Base-by-base conservation (phyloP, 2,888 invertebrate species). In the Catocala nupta region DNA sequence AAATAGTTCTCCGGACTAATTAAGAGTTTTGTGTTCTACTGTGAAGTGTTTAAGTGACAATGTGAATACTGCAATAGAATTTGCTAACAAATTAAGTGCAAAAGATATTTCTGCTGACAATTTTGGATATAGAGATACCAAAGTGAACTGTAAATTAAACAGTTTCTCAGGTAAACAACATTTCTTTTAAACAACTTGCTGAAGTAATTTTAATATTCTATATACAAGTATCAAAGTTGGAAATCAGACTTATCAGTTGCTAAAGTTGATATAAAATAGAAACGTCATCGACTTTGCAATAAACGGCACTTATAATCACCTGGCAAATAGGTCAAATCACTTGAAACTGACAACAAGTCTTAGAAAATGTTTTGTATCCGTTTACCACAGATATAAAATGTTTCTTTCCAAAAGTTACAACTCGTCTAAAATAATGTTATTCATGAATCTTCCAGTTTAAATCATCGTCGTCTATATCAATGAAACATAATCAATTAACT, bases 31-130 rank as follows among this genome's bases (percentile, higher is more conserved):
- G 59, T 59, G 65, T 49, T 47, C 58, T 36, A 58, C 36, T 53
- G 54, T 53, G n/a, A 56, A 63, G 63, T 70, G 70, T 70, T 47
- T 75, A 70, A 63, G 71, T 68, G 68, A 80, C 72, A 65, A 80
- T 79, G 80, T 72, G 73, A 63, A 63, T 68, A 59, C 5, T 9
- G 16, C 16, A 16, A 47, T 16, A 16, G 16, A 16, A 12, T 1
- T 45, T 7, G 6, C 6, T 9, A 7, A 39, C 36, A 39, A 9
- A 8, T 39, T 39, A 39, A 8, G 9, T 39, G 9, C 6, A 39
- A 39, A 39, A 7, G 8, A 39, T 9, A 1, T 9, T 8, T 3
- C 6, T 39, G 9, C 36, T 25, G 25, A 25, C 4, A 25, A 39
- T 39, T 9, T 39, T 7, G 9, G 9, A 9, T 9, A 7, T 39